A percentile compares a stretch with the other conserved stretches of the same genome.
phyloP scores from a whole-genome alignment of 1,140 invertebrate genomes.

The Aporrectodea caliginosa region DNA sequence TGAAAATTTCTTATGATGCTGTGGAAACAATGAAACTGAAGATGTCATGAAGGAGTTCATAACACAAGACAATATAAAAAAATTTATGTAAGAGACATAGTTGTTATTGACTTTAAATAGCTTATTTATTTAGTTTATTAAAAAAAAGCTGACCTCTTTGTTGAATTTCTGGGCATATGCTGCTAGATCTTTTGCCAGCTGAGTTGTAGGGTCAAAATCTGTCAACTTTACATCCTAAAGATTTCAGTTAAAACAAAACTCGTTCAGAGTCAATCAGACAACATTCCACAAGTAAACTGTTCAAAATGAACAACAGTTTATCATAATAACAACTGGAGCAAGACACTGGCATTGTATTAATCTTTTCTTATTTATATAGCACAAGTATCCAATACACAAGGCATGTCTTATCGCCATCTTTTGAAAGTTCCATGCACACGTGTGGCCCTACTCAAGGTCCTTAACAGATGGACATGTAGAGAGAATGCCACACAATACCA shows the following conservation, averaged over 20 bases:
- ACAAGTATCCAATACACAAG: background rate
- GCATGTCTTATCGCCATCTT: no score
- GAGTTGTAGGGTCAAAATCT: conserved; percentile 41
- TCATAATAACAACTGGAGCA: background rate
- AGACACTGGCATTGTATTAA: background rate
- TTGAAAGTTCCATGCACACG: no score
- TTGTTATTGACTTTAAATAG: no score
- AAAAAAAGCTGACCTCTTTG: conserved; percentile 39
- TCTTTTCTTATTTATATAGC: background rate
- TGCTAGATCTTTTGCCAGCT: conserved; percentile 42
- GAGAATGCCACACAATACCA: no score
- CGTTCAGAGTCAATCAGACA: background rate
- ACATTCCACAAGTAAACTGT: background rate
- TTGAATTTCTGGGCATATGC: conserved; percentile 41
- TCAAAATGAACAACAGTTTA: background rate
- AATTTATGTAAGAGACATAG: no score
- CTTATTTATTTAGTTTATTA: background rate
- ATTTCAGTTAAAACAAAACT: conserved; percentile 13
- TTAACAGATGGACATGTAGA: no score
- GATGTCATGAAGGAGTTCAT: no score
- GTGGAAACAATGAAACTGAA: background rate
- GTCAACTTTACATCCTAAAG: conserved; percentile 47
- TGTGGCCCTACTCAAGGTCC: no score
- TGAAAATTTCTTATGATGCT: background rate
- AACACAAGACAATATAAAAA: no score